A percentile compares a stretch with the other conserved stretches of the same genome.
Conservation (phyloP, 2,888 invertebrate species). For the Drosophila neonasuta region DNA sequence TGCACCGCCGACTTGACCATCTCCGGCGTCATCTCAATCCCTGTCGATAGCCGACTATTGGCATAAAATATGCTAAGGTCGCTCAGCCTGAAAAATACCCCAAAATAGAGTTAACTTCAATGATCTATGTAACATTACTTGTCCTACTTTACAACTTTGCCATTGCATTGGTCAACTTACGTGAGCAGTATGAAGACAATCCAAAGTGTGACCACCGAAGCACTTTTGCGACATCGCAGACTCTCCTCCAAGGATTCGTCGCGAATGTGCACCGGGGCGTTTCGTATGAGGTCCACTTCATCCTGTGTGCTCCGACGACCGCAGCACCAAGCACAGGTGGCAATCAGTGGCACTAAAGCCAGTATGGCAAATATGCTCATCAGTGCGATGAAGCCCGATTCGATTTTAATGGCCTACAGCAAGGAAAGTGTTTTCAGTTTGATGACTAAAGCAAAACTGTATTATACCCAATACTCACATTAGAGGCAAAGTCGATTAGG, state of each 20-base stretch:
- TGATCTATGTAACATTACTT: neutral
- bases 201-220: conserved; percentile 78
- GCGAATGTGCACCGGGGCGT: conserved; percentile 77
- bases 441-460: neutral
- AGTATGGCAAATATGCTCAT: conserved; percentile 86
- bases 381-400: conserved; percentile 87
- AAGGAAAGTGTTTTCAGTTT: neutral
- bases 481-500: conserved; percentile 79
- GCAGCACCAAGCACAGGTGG: conserved; percentile 84
- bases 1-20: conserved; percentile 84
- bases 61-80: conserved; percentile 85
- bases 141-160: neutral
- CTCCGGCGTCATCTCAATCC: conserved; percentile 84
- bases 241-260: conserved; percentile 79
- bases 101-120: conserved; percentile 25
- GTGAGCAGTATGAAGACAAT: conserved; percentile 79
- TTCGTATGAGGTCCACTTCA: conserved; percentile 78
- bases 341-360: conserved; percentile 86
- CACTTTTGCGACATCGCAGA: conserved; percentile 79
- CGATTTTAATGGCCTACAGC: conserved; percentile 87
- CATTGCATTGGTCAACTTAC: conserved; percentile 61
- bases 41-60: conserved; percentile 85
- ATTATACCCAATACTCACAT: conserved; percentile 68
- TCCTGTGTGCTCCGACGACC: conserved; percentile 82
- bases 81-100: conserved; percentile 82